phyloP scores from a whole-genome alignment of 2,113 vertebrate species.

The Datnioides undecimradiatus region DNA sequence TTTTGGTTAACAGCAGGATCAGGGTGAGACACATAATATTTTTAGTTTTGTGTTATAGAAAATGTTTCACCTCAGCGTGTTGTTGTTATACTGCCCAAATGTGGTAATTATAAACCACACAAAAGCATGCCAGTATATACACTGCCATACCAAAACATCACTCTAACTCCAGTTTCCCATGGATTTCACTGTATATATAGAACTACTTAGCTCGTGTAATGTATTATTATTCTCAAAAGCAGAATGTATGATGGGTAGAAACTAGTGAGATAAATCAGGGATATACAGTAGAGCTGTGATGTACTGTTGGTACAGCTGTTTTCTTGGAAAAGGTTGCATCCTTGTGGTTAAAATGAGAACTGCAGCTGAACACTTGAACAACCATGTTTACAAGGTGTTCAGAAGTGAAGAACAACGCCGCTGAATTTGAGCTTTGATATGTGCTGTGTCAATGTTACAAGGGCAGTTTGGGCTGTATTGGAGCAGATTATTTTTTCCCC shows the following conservation, averaged over 20 bases:
- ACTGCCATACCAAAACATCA: slow-evolving; percentile 67
- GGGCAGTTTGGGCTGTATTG: slow-evolving; percentile 18
- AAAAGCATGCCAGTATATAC: slow-evolving; percentile 61
- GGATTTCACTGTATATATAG: slow-evolving; percentile 64
- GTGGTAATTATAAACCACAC: slow-evolving; percentile 54
- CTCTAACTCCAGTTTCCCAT: slow-evolving; percentile 20
- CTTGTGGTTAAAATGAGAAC: slow-evolving; percentile 60
- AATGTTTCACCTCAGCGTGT: slow-evolving; percentile 43
- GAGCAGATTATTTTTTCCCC: background rate
- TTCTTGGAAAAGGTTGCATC: slow-evolving; percentile 52
- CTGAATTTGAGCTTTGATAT: slow-evolving; percentile 35
- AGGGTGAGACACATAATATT: slow-evolving; percentile 8
- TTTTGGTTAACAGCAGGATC: background rate
- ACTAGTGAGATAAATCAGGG: slow-evolving; percentile 72
- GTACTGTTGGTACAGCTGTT: slow-evolving; percentile 26
- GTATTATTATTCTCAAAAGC: slow-evolving; percentile 50
- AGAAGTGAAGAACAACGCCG: slow-evolving; percentile 1
- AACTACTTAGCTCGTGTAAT: slow-evolving; percentile 56
- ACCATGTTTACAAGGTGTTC: slow-evolving; percentile 40
- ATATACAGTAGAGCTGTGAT: slow-evolving; percentile 53
- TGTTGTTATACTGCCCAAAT: slow-evolving; percentile 51
- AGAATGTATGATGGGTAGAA: slow-evolving; percentile 66
- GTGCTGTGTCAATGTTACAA: slow-evolving; percentile 3
- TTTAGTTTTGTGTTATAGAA: slow-evolving; percentile 27
- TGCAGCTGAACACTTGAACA: slow-evolving; percentile 37